Percentiles rank a stretch among this genome's conserved stretches.
Evolutionary conservation across 2,113 vertebrate species (phyloP).

Genomic region (Aspidoscelis tigris): DNA sequence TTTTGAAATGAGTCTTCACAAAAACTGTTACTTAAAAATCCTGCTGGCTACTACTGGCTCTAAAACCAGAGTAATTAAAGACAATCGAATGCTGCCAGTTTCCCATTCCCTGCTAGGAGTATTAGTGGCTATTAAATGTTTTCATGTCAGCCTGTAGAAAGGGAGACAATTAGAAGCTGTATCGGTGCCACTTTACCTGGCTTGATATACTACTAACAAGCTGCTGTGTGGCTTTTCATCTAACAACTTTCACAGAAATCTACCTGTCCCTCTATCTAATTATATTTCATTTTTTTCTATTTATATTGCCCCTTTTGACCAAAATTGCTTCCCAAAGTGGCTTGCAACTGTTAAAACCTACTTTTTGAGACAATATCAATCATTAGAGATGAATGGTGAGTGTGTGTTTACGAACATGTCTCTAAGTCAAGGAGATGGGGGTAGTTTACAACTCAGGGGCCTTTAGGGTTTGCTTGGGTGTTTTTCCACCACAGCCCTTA

Average conservation of each 20-base stretch:
- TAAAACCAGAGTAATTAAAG: background rate
- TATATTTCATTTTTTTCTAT: background rate
- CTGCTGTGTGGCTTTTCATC: background rate
- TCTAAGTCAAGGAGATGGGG: background rate
- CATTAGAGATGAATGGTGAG: background rate
- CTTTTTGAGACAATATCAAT: too few relatives aligned
- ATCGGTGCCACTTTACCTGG: background rate
- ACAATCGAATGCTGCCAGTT: background rate
- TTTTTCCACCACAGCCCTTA: too few relatives aligned
- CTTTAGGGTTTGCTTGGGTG: too few relatives aligned
- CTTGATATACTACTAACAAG: background rate
- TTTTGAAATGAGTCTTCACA: background rate
- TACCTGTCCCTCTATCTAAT: background rate
- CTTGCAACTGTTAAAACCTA: background rate
- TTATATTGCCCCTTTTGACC: background rate
- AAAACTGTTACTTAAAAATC: background rate
- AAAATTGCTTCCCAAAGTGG: background rate
- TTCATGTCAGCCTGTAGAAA: background rate
- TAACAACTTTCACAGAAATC: background rate
- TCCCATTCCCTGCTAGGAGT: background rate
- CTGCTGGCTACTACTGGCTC: background rate
- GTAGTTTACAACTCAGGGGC: too few relatives aligned
- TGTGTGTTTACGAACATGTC: background rate
- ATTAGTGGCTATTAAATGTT: constrained; percentile 14
- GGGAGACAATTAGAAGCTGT: background rate